Evolutionary conservation across 1,140 invertebrate genomes (phyloP), one percentile per base, ranked within the genome.

Genomic region (Pseudomyrmex dendroicus): DNA sequence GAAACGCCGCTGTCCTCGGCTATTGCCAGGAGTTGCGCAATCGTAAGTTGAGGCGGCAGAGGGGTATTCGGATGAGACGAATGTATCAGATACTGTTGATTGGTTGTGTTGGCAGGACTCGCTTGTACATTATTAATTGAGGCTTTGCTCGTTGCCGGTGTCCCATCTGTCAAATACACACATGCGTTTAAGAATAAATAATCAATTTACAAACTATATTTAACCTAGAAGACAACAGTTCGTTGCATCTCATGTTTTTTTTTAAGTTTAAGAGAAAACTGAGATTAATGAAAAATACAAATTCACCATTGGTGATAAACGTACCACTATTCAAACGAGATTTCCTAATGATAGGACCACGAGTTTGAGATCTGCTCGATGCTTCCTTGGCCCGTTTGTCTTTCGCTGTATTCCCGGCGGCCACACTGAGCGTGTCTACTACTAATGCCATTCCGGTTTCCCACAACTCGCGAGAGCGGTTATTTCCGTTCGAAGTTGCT

Each of bases 371-470:
- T 48, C 93, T 92, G 89, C 96, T 97, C 85, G 96, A 97, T 1
- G 95, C 96, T 91, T 97, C 97, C 89, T 97, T 97, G 44, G 96
- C 95, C 59, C 97, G 95, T 93, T 98, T 98, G 91, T 97, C 97
- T 93, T 97, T 97, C 54, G 97, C 97, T 3, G 96, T 97, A 76
- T 97, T 96, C 62, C 97, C 97, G 63, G 97, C 97, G 15, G 97
- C 97, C 46, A 97, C 96, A 82, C 96, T 97, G 3, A 98, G 93
- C 17, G 95, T 93, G 83, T 96, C 96, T 1, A 94, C 93, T 63
- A 95, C 94, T 56, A 95, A 93, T 9, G 95, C 94, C 73, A 95
- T 91, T 52, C 94, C 94, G 4, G 94, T 91, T 87, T 95, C 94
- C 92, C 94, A 93, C 5, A 92, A 85, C 22, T 95, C 95, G 62